phyloP scores from a whole-genome alignment of 2,113 vertebrate species.

The Calypte anna region DNA sequence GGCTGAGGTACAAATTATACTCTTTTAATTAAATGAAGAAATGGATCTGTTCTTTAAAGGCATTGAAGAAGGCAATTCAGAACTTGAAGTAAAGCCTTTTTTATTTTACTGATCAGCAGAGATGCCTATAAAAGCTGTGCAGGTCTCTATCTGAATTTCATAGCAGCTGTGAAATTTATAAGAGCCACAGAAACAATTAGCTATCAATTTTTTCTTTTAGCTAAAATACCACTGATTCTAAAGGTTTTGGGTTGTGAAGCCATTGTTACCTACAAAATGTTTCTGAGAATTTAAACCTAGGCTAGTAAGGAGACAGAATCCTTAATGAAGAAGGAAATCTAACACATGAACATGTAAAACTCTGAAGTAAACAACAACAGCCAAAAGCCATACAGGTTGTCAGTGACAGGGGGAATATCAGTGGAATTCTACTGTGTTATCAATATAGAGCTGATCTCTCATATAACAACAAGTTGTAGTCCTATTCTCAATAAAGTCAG shows the following conservation, averaged over 20 bases:
- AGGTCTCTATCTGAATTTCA: constrained; percentile 78
- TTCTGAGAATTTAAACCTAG: not conserved
- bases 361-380: not conserved
- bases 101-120: constrained; percentile 66
- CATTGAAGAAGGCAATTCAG: constrained; percentile 73
- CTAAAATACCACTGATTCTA: constrained; percentile 2
- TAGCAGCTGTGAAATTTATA: constrained; percentile 71
- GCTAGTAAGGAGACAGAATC: not conserved
- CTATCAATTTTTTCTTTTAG: not conserved
- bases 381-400: not conserved
- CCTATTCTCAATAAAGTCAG: not conserved
- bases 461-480: not conserved
- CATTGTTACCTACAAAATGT: not conserved
- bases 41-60: constrained; percentile 72
- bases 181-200: constrained; percentile 56
- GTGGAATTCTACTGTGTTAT: not conserved
- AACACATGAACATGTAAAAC: not conserved
- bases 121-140: constrained; percentile 69
- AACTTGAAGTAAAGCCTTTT: constrained; percentile 29
- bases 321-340: not conserved
- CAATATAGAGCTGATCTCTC: not conserved
- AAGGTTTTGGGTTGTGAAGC: not conserved
- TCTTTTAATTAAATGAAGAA: constrained; percentile 83
- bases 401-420: not conserved
- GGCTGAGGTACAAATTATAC: constrained; percentile 69